phyloP scores from a whole-genome alignment of 2,888 invertebrate genomes.

The Spodoptera littoralis region DNA sequence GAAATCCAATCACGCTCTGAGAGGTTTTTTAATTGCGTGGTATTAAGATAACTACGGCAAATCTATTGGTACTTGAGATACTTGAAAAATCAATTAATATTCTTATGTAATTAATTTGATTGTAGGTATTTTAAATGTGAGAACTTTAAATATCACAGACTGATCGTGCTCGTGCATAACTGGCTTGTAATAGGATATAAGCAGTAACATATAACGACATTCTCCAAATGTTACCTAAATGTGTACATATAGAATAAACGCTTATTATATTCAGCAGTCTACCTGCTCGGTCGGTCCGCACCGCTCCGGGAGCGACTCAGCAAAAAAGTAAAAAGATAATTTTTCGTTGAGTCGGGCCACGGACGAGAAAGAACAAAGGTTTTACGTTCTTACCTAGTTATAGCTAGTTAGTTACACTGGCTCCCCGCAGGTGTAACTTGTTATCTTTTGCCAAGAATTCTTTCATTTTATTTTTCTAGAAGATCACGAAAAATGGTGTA shows the following conservation, averaged over 20 bases:
- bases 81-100: conserved; percentile 35
- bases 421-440: conserved; percentile 84
- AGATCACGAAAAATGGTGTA: conserved; percentile 66
- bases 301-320: conserved; percentile 76
- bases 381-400: conserved; percentile 82
- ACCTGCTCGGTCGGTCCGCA: conserved; percentile 80
- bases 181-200: conserved; percentile 18
- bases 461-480: conserved; percentile 73
- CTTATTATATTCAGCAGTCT: conserved; percentile 80
- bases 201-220: conserved; percentile 45
- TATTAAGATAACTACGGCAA: conserved; percentile 37
- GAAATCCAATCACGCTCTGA: conserved; percentile 43
- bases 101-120: conserved; percentile 23
- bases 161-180: conserved; percentile 16
- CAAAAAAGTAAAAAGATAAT: conserved; percentile 86
- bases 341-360: conserved; percentile 81
- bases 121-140: conserved; percentile 13
- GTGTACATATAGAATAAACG: conserved; percentile 65
- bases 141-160: conserved; percentile 17
- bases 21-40: conserved; percentile 47
- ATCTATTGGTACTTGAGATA: conserved; percentile 32
- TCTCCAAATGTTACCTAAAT: conserved; percentile 57
- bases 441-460: conserved; percentile 81
- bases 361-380: conserved; percentile 84
- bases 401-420: conserved; percentile 82